Evolutionary conservation across 2,797 vertebrate species (phyloP).

Genomic region (Lepus townsendii): DNA sequence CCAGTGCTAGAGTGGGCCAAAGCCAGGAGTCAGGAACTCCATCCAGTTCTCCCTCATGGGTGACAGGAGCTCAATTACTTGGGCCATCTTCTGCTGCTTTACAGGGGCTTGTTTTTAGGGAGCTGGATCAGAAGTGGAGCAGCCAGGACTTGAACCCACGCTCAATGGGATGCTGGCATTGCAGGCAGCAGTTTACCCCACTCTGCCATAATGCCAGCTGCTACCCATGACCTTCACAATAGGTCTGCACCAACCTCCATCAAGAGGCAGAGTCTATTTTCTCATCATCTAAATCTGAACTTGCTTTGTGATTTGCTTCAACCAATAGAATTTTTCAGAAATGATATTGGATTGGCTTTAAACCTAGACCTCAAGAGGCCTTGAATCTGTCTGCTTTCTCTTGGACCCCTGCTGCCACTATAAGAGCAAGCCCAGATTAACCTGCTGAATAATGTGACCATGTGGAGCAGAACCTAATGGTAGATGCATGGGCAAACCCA

Average conservation of each 20-base stretch:
- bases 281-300: background rate
- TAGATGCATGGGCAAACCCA: background rate
- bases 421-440: background rate
- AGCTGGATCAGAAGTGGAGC: no score
- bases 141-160: no score
- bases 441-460: background rate
- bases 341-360: background rate
- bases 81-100: no score
- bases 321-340: background rate
- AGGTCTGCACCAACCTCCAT: background rate
- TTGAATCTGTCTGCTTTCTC: background rate
- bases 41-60: no score
- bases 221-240: background rate
- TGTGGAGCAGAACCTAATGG: background rate
- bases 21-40: no score
- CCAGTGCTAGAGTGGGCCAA: no score
- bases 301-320: slow-evolving; percentile 8
- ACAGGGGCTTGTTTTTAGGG: no score
- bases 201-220: no score
- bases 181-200: no score
- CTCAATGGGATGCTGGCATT: no score
- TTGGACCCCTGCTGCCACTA: background rate
- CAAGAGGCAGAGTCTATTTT: background rate
- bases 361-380: background rate
- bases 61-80: no score